Evolutionary conservation across 92 coral and sea anemone species (phyloP).

Genomic region (Epizoanthus ramosus): DNA sequence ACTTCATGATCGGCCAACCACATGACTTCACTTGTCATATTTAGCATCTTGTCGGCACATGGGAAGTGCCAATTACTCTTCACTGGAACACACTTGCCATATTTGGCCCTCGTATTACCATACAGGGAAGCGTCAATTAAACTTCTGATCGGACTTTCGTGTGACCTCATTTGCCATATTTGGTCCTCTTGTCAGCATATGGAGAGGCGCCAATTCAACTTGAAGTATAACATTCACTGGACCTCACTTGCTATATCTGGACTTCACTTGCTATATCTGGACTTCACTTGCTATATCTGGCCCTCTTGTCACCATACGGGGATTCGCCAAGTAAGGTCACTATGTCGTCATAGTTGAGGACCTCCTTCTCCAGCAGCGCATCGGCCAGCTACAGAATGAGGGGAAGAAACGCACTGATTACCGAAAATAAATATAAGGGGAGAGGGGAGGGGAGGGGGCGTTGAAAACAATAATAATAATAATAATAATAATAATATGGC

Average conservation of each 20-base stretch:
- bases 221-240: too few relatives aligned
- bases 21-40: too few relatives aligned
- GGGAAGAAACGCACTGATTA: neutral
- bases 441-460: too few relatives aligned
- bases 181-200: constrained; percentile 70
- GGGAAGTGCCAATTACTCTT: constrained; percentile 73
- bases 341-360: constrained; percentile 86
- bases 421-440: neutral
- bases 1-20: too few relatives aligned
- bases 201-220: constrained; percentile 76
- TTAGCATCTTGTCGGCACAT: constrained; percentile 61
- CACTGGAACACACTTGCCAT: too few relatives aligned
- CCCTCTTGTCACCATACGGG: constrained; percentile 81
- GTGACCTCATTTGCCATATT: neutral
- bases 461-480: too few relatives aligned
- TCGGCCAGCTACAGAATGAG: constrained; percentile 68
- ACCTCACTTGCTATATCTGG: neutral
- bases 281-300: neutral
- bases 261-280: too few relatives aligned
- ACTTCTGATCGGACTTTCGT: too few relatives aligned
- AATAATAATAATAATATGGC: too few relatives aligned
- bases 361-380: constrained; percentile 84
- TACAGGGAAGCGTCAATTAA: constrained; percentile 76
- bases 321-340: constrained; percentile 77
- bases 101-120: constrained; percentile 57